Conservation (phyloP, 1,140 invertebrate genomes). For the Heliconius congener region DNA sequence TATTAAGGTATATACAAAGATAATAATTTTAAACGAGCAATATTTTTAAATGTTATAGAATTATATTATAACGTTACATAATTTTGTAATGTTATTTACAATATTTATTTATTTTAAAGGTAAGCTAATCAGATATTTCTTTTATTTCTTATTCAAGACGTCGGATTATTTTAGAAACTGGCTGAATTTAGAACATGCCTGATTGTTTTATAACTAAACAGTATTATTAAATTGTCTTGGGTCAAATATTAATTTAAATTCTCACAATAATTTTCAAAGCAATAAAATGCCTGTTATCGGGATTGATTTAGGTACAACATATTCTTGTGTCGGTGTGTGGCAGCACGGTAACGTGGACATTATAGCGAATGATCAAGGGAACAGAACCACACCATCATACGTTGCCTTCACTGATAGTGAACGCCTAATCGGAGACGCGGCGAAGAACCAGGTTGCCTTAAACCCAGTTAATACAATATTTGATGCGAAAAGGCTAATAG, state of each 20-base stretch:
- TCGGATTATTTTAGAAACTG: neutral
- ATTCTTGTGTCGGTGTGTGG: conserved; percentile 81
- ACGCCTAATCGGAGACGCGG: conserved; percentile 87
- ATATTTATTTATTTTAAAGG: no score
- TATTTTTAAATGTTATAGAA: no score
- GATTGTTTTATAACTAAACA: neutral
- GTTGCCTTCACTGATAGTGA: conserved; percentile 84
- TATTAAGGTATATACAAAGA: neutral
- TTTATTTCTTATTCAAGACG: no score
- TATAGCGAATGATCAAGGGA: conserved; percentile 95
- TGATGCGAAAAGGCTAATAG: conserved; percentile 84
- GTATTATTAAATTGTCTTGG: neutral
- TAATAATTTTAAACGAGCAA: no score
- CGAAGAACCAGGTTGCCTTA: conserved; percentile 85
- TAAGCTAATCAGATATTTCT: no score
- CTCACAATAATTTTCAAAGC: conserved; percentile 23
- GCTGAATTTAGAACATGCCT: neutral
- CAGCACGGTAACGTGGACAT: conserved; percentile 81
- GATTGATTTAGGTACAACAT: conserved; percentile 87
- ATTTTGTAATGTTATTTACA: no score
- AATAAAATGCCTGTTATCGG: conserved; percentile 84
- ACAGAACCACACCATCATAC: conserved; percentile 90
- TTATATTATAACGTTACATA: no score
- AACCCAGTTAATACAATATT: conserved; percentile 80
- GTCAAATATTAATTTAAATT: neutral